Conservation (phyloP, 2,888 invertebrate species). For the Erebia ligea region DNA sequence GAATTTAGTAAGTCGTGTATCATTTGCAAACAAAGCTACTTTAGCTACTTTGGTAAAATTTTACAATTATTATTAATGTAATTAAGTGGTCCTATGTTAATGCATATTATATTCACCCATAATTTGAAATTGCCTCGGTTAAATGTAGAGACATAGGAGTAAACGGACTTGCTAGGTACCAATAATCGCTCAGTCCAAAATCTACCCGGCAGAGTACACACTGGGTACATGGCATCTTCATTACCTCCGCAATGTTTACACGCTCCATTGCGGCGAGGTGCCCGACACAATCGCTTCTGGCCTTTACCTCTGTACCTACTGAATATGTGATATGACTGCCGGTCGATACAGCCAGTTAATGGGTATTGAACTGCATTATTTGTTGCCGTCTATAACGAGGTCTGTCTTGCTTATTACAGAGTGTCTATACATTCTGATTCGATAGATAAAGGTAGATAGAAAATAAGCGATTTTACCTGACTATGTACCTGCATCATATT, state of each 20-base stretch:
- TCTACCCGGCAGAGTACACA: neutral
- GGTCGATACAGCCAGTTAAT: constrained; percentile 3
- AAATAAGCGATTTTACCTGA: too few species aligned
- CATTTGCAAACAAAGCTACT: too few species aligned
- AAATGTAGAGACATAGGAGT: too few species aligned
- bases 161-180: too few species aligned
- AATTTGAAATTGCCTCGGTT: too few species aligned
- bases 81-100: too few species aligned
- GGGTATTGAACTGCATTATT: neutral
- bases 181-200: neutral
- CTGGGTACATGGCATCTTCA: constrained; percentile 8
- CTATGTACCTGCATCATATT: too few species aligned
- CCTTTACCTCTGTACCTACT: neutral
- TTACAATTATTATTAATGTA: too few species aligned
- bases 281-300: constrained; percentile 6
- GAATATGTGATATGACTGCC: neutral
- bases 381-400: neutral
- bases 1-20: too few species aligned
- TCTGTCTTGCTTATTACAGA: neutral
- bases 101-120: too few species aligned
- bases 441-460: too few species aligned
- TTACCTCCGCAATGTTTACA: neutral
- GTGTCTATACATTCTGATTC: neutral
- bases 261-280: constrained; percentile 8
- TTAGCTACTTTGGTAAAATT: too few species aligned